Percentiles rank a stretch among this genome's conserved stretches.
Evolutionary conservation across 2,797 vertebrate genomes (phyloP).

Genomic region (Galago senegalensis): DNA sequence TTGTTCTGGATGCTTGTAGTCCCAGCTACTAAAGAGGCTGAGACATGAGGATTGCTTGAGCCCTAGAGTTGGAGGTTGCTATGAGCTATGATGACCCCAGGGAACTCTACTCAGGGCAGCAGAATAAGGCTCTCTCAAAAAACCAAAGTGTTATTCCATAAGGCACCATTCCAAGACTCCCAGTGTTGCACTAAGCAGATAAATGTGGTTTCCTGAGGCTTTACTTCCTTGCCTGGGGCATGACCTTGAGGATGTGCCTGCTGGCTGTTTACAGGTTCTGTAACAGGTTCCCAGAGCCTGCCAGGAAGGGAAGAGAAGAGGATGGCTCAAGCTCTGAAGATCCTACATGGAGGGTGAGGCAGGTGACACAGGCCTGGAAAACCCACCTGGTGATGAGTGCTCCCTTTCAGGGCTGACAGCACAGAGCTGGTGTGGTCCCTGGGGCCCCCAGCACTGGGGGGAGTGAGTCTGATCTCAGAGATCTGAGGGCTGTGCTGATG

Average conservation of each 20-base stretch:
- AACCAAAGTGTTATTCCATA: neutral
- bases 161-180: neutral
- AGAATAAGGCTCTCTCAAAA: too few species aligned
- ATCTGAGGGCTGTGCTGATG: neutral
- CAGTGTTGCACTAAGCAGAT: neutral
- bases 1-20: too few species aligned
- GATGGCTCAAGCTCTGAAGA: neutral
- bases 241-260: neutral
- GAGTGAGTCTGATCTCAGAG: constrained; percentile 28
- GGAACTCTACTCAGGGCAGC: too few species aligned
- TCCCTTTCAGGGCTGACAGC: neutral
- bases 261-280: neutral
- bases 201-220: neutral
- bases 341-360: neutral
- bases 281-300: too few species aligned
- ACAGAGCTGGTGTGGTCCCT: neutral
- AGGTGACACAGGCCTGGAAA: neutral
- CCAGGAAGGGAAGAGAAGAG: too few species aligned
- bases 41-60: too few species aligned
- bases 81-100: too few species aligned
- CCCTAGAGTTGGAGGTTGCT: too few species aligned
- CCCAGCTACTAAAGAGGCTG: too few species aligned
- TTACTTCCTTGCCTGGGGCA: neutral
- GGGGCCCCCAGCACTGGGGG: neutral
- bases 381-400: neutral